Percentiles rank a stretch among this genome's conserved stretches.
These are phyloP conservation scores for Acinonyx jubatus DNA, from an alignment of 2,113 vertebrate genomes.

Conservation along the genomic window DNA sequence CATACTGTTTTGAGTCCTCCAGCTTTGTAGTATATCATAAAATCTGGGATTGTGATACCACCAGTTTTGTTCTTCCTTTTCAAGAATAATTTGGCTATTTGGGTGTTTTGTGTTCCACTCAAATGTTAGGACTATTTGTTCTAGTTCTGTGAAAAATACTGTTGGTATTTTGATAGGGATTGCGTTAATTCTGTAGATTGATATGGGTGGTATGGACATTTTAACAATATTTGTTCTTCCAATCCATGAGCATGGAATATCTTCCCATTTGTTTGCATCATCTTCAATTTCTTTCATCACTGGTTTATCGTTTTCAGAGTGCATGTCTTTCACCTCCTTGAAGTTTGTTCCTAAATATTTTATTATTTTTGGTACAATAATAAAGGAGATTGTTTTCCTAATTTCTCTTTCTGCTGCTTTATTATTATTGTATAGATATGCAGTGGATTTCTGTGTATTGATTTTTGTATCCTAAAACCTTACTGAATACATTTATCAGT, in stretches of 20 bases:
- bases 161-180: background rate
- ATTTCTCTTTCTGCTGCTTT: background rate
- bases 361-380: background rate
- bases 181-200: background rate
- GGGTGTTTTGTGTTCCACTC: background rate
- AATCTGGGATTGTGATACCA: background rate
- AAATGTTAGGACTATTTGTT: background rate
- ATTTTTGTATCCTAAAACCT: background rate
- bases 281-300: background rate
- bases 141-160: background rate
- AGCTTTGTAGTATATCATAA: background rate
- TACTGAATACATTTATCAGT: background rate
- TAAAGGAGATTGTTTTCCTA: background rate
- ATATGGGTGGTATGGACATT: background rate
- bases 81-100: background rate
- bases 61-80: background rate
- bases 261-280: background rate
- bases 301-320: background rate
- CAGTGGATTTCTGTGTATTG: background rate
- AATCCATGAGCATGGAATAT: background rate
- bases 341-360: background rate
- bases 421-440: background rate
- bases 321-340: background rate
- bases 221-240: background rate
- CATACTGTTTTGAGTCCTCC: background rate